Evolutionary conservation across 1,140 invertebrate genomes (phyloP), one percentile per base, ranked within the genome.

Genomic region (Drosophila novamexicana): DNA sequence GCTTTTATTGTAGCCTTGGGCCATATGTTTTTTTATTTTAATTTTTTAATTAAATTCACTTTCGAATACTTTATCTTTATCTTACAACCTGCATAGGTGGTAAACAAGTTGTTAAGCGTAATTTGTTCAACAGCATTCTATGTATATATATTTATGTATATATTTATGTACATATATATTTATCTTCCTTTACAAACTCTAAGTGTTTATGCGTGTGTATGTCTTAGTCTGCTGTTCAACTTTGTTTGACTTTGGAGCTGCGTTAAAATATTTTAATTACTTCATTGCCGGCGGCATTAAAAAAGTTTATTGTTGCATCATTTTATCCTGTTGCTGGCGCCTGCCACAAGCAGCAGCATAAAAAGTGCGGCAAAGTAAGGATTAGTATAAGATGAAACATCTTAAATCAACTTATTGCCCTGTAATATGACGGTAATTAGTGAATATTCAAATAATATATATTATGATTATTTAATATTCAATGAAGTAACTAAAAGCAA

Each of bases 191-290:
- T 4, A 32, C 71, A 54, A 7, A 22, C 16, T n/a, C 32, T 57
- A 14, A 52, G 29, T 10, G 34, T 18, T 36, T 64, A 34, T 49
- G 40, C 12, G 12, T 66, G 10, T 14, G 36, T 10, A 12, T 39
- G 45, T 52, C 63, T 58, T 39, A n/a, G 54, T 45, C 16, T 64
- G 62, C 36, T n/a, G 44, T 36, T 32, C 18, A 72, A 67, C 63
- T 72, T 70, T 75, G 67, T 73, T 72, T 76, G 68, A 75, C 66
- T 69, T 76, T 76, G 61, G 37, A 54, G 59, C 53, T 64, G 68
- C 56, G 54, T 72, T 72, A 76, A 76, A 76, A 76, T 72, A 76
- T 76, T 76, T 76, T 76, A 76, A 76, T 76, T 72, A 76, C 74
- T 71, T 76, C 69, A 66, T 66, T 72, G 74, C 74, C 61, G 62